Evolutionary conservation across 2,797 vertebrate species (phyloP), one percentile per base, ranked within the genome.

Genomic region (Poeciliopsis turneri): DNA sequence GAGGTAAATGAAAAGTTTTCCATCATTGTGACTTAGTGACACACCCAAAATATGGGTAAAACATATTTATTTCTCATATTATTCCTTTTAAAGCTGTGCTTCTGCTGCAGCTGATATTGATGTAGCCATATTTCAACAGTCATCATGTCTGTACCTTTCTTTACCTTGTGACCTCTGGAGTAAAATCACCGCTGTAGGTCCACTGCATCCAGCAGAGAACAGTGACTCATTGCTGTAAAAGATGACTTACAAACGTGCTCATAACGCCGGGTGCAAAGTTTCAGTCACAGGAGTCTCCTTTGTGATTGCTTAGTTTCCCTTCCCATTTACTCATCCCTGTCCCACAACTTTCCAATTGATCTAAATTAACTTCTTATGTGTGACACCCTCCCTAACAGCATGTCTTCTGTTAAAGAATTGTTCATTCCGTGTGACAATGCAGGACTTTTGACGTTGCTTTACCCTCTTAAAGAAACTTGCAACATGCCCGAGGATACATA

Each of bases 191-290:
- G 77, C 81, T 79, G 71, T 81, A 66, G 85, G 72, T 84, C 83
- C 81, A 76, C 82, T 89, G 77, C 78, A 78, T 81, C 57, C 74
- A 47, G 57, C 53, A 43, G 84, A 89, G 86, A 90, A 85, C 91
- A 89, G 89, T 92, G 86, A 87, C 87, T 82, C 87, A 88, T 82
- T 89, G 80, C 75, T 92, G 90, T 69, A 94, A 94, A 96, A 91
- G 91, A 79, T 33, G 75, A 79, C 92, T 90, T 93, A 94, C 88
- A 89, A 79, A 78, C 92, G 80, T 89, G 45, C 87, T 91, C 84
- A 73, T 89, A 57, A 75, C 72, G 77, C 88, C 46, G 88, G 88
- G 72, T 93, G 88, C 89, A 94, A 89, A 95, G 90, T 95, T 93
- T 82, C 89, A 88, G 87, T 53, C 64, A 82, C 92, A 95, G 93